Evolutionary conservation across 1,140 invertebrate species (phyloP).

Genomic region (Melanaphis sacchari): DNA sequence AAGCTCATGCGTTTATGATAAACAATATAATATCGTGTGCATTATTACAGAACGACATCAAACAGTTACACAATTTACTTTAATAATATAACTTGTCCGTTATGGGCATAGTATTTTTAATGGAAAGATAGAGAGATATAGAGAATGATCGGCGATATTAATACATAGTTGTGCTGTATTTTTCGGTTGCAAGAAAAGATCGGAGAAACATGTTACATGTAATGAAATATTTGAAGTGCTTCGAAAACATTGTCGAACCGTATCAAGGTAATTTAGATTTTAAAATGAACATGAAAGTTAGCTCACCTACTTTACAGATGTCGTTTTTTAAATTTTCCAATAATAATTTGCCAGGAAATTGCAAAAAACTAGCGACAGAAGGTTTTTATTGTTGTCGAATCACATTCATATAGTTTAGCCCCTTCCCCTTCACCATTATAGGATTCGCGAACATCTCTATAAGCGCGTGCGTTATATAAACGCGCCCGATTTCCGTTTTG

Average conservation of each 20-base stretch:
- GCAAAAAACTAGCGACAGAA: neutral
- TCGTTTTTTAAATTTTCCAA: neutral
- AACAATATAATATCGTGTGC: neutral
- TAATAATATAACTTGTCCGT: neutral
- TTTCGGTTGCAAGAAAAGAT: neutral
- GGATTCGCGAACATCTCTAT: neutral
- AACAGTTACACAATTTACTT: neutral
- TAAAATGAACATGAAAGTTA: neutral
- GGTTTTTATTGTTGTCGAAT: neutral
- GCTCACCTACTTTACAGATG: neutral
- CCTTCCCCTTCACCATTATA: neutral
- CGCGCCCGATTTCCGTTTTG: neutral
- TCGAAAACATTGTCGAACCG: neutral
- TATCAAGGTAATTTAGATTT: neutral
- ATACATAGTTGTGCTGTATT: neutral
- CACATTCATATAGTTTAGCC: neutral
- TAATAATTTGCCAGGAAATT: neutral
- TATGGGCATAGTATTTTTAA: neutral
- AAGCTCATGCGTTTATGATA: neutral
- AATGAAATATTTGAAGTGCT: neutral
- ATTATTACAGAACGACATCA: neutral
- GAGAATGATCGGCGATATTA: neutral
- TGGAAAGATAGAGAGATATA: neutral
- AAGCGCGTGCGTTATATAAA: neutral
- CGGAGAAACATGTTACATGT: neutral